Evolutionary conservation across 2,888 invertebrate species (phyloP), one percentile per base, ranked within the genome.

Genomic region (Noctua fimbriata): DNA sequence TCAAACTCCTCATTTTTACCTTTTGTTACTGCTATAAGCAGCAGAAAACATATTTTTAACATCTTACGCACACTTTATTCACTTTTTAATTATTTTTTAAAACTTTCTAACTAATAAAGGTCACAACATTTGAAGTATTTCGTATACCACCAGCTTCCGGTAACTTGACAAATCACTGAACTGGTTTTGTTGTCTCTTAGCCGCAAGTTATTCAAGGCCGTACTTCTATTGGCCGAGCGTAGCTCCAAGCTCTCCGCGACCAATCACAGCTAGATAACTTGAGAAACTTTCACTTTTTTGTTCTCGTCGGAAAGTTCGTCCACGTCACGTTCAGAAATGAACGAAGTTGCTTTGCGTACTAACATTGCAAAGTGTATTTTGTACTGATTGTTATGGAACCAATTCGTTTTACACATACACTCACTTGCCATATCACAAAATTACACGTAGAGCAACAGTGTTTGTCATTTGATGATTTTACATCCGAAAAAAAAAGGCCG

Each of bases 211-310:
- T 58, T 65, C 89, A 90, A 93, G 92, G 91, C 84, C 90, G 36
- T n/a, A 24, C 41, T 52, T 47, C 60, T 71, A 87, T 86, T 86
- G 86, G 86, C 52, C 36, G 76, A 7, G 14, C 0, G 24, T 7
- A 3, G 60, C 49, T 44, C 21, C 49, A n/a, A 58, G 47, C 21
- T 36, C 10, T 0, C 2, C 4, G 14, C 36, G 16, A 71, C 95
- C 94, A 95, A 95, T 94, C 87, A 82, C 4, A 44, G 41, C 44
- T 4, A 5, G 77, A 78, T 63, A 81, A 92, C 95, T 94, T 95
- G 94, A 78, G 81, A 44, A 83, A 92, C 95, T 95, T 95, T 95
- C 94, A 94, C 94, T 94, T 93, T 60, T 90, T 88, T 80, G 79
- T 82, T 82, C 84, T 80, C 79, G 70, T 74, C 76, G 77, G 44